phyloP scores from a whole-genome alignment of 2,888 invertebrate species.

The Ganaspis brasiliensis region DNA sequence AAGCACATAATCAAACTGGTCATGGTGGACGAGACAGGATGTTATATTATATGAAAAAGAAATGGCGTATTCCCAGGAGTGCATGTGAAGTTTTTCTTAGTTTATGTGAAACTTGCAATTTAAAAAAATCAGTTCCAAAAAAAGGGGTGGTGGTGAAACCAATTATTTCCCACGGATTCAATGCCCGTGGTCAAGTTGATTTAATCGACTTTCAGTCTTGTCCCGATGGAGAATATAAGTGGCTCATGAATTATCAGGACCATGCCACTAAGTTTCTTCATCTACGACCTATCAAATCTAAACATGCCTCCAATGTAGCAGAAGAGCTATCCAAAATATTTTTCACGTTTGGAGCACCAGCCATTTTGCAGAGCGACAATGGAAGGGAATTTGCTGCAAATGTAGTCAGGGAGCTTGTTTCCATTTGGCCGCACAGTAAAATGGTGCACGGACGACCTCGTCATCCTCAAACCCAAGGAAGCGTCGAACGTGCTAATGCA shows the following conservation, averaged over 20 bases:
- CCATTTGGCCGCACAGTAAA: slow-evolving; percentile 1
- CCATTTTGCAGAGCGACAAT: slow-evolving; percentile 62
- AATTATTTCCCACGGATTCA: slow-evolving; percentile 67
- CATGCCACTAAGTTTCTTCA: not conserved
- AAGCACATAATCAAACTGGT: slow-evolving; percentile 41
- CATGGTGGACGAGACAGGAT: slow-evolving; percentile 58
- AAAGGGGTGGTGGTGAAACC: slow-evolving; percentile 66
- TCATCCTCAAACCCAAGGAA: not conserved
- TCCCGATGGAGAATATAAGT: slow-evolving; percentile 72
- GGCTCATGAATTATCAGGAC: slow-evolving; percentile 74
- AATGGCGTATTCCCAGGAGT: slow-evolving; percentile 47
- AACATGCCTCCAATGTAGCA: no score
- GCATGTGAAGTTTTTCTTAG: slow-evolving; percentile 46
- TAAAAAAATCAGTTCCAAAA: slow-evolving; percentile 50
- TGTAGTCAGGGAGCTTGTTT: not conserved
- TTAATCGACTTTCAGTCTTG: slow-evolving; percentile 70
- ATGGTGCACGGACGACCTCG: slow-evolving; percentile 6
- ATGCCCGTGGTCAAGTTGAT: slow-evolving; percentile 71
- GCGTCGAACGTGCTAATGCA: not conserved
- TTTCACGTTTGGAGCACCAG: slow-evolving; percentile 57
- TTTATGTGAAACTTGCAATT: slow-evolving; percentile 54
- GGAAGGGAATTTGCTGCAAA: slow-evolving; percentile 64
- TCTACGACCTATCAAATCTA: not conserved
- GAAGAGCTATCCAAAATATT: slow-evolving; percentile 56
- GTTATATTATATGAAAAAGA: slow-evolving; percentile 45